Evolutionary conservation across 2,797 vertebrate genomes (phyloP).

Genomic region (Coranthus polyacanthus): DNA sequence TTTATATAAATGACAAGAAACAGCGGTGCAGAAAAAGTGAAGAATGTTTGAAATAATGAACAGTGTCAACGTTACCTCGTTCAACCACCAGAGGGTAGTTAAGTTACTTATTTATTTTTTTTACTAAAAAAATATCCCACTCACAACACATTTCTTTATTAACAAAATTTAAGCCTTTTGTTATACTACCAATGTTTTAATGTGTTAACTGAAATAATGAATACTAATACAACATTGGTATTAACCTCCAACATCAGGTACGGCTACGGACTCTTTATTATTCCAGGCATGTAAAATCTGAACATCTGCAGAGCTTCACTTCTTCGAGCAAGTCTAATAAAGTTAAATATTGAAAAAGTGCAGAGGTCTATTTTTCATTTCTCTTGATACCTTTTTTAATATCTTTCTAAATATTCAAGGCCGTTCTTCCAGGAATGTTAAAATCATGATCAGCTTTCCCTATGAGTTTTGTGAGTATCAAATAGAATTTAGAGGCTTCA

Average conservation of each 20-base stretch:
- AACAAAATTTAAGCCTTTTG: too few species aligned
- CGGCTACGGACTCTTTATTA: too few species aligned
- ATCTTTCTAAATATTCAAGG: conserved; percentile 21
- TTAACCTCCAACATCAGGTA: too few species aligned
- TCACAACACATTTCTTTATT: background rate
- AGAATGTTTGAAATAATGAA: background rate
- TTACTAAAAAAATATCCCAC: background rate
- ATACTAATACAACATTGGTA: too few species aligned
- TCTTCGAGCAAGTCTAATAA: conserved; percentile 2
- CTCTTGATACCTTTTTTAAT: conserved; percentile 5
- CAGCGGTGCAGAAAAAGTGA: too few species aligned
- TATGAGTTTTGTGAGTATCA: conserved; percentile 8
- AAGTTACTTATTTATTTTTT: background rate
- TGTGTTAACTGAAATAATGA: too few species aligned
- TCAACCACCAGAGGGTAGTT: background rate
- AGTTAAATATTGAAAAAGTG: conserved; percentile 33
- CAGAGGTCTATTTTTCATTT: conserved; percentile 19
- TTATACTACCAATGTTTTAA: too few species aligned
- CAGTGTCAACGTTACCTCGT: background rate
- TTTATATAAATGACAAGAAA: too few species aligned
- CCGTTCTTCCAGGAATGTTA: conserved; percentile 12
- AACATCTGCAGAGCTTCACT: background rate
- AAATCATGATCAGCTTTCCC: conserved; percentile 10
- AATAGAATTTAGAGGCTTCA: conserved; percentile 5
- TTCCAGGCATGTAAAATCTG: too few species aligned